Conservation (phyloP, 1,140 invertebrate species). For the Ruditapes philippinarum region DNA sequence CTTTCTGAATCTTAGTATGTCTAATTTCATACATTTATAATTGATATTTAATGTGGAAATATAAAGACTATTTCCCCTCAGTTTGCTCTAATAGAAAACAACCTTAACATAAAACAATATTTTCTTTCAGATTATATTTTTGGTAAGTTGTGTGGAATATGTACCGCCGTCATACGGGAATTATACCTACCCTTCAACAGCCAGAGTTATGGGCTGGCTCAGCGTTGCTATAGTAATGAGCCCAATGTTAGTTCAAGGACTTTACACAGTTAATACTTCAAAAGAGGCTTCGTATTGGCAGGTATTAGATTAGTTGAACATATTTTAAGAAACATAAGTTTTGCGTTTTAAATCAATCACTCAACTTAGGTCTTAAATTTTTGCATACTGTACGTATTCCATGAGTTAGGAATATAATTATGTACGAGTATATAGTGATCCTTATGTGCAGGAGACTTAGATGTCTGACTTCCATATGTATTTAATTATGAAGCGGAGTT, state of each 20-base stretch:
- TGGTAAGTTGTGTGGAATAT: constrained; percentile 34
- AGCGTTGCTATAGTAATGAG: not conserved
- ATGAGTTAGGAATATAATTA: not conserved
- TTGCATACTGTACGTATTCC: not conserved
- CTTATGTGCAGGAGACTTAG: not conserved
- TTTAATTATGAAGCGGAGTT: too few species aligned
- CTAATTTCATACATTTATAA: too few species aligned
- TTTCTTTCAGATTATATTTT: constrained; percentile 47
- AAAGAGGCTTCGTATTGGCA: not conserved
- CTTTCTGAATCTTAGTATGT: too few species aligned
- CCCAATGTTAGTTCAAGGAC: not conserved
- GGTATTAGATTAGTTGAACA: not conserved
- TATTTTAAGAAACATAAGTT: not conserved
- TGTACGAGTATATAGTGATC: not conserved
- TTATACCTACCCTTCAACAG: constrained; percentile 5
- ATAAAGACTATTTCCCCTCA: too few species aligned
- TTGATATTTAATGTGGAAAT: too few species aligned
- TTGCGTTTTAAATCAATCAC: not conserved
- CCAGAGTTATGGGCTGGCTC: constrained; percentile 7
- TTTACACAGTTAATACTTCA: not conserved
- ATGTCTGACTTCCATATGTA: not conserved
- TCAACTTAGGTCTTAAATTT: not conserved
- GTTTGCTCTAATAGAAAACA: too few species aligned
- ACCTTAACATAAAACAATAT: too few species aligned
- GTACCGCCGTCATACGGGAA: constrained; percentile 37